Base-by-base conservation (phyloP, 2,797 vertebrate species). In the Myoxocephalus aenaeus region DNA sequence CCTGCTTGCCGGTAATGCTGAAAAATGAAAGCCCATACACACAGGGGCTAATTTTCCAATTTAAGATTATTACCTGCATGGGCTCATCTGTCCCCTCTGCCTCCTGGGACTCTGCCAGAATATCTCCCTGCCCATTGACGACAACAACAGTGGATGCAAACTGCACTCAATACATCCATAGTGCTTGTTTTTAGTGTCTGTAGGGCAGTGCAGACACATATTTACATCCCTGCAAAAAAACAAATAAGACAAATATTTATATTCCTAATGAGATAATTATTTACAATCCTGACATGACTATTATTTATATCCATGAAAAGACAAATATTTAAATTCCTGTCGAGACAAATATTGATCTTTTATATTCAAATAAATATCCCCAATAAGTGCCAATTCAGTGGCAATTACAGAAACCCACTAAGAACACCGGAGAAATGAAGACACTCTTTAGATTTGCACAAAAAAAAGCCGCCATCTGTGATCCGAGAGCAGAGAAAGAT, bases 1-100 rank as follows among this genome's bases (percentile, higher is more conserved):
- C 7, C 8, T 22, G 54, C 42, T 20, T 34, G 15, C 18, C 1
- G 1, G 1, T 64, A 17, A 29, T 34, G 17, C 22, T 42, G 5
- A 46, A 75, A 38, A 56, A 40, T 22, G 11, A 69, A 32, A 54
- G 5, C 11, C 17, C 17, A 3, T 9, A 7, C 46, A 34, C 27
- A 29, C 27, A 29, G 10, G 22, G 29, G 64, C 69, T 62, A 54
- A 20, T 82, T 75, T 84, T 78, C 61, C 71, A 73, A 68, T 80
- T 71, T 32, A 63, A 42, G 40, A 61, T 32, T 25, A 53, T 68
- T 72, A 71, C 71, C 77, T 64, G 63, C 70, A 50, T 17, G 40
- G 42, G 51, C 48, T 65, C 71, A 73, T 84, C 65, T 70, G 70
- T 74, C 64, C 67, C 20, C 42, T 74, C n/a, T 25, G n/a, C 53